Evolutionary conservation across 2,113 vertebrate genomes (phyloP).

Genomic region (Urocolius indicus): DNA sequence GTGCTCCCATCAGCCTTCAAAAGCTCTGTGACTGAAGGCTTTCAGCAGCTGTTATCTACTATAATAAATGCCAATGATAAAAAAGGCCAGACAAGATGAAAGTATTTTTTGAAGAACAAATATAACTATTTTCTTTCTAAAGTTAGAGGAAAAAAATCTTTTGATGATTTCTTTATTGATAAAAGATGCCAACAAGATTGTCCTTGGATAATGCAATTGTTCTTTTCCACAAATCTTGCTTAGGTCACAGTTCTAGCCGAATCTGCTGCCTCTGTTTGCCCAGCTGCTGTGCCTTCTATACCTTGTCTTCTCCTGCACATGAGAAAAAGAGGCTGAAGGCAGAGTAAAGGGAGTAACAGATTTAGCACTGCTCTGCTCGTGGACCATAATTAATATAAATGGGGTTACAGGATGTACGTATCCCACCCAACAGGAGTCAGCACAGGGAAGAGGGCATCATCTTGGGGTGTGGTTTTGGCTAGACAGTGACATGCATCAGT

Average conservation of each 20-base stretch:
- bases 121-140: not conserved
- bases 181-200: not conserved
- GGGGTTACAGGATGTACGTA: not conserved
- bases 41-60: constrained; percentile 51
- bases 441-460: not conserved
- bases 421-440: not conserved
- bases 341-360: not conserved
- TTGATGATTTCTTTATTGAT: not conserved
- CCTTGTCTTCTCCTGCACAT: not conserved
- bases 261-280: constrained; percentile 23
- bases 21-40: constrained; percentile 25
- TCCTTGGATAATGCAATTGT: not conserved
- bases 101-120: not conserved
- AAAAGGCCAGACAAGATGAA: not conserved
- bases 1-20: constrained; percentile 23
- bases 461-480: not conserved
- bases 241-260: constrained; percentile 40
- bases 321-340: not conserved
- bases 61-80: constrained; percentile 29
- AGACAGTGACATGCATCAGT: rapidly evolving
- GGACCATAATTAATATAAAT: not conserved
- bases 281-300: constrained; percentile 29
- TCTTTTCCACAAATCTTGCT: constrained; percentile 18
- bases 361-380: not conserved
- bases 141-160: not conserved